phyloP scores from a whole-genome alignment of 2,797 vertebrate species.

The Acrocephalus scirpaceus region DNA sequence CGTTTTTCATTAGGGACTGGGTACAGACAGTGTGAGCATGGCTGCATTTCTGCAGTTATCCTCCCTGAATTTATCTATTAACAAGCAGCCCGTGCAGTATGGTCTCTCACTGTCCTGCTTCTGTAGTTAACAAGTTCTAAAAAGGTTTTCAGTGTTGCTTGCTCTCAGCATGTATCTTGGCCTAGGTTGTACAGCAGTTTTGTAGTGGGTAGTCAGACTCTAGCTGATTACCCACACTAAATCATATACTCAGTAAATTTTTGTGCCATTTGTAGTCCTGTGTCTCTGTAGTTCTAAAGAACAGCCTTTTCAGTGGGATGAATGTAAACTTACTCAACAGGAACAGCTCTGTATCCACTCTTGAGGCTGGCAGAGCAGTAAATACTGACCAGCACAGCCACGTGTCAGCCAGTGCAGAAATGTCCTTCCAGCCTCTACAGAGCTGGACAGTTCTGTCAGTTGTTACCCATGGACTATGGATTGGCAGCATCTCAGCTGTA shows the following conservation, averaged over 20 bases:
- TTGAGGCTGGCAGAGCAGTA: neutral
- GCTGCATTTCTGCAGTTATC: neutral
- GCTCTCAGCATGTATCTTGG: neutral
- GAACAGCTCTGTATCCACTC: slow-evolving; percentile 12
- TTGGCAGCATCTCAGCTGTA: neutral
- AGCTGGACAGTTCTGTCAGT: slow-evolving; percentile 50
- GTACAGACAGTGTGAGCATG: neutral
- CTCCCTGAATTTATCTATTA: neutral
- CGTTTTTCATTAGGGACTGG: neutral
- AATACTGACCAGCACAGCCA: slow-evolving; percentile 28
- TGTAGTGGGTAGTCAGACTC: neutral
- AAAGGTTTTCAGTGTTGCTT: neutral
- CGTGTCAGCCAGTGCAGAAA: slow-evolving; percentile 33
- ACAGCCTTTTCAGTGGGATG: slow-evolving; percentile 36
- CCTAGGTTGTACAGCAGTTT: neutral
- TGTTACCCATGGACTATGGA: neutral
- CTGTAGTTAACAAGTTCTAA: neutral
- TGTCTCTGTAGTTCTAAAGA: slow-evolving; percentile 10
- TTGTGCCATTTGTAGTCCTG: neutral
- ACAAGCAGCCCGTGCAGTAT: neutral
- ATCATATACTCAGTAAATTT: neutral
- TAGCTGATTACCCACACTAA: neutral
- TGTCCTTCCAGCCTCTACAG: neutral
- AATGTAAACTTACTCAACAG: slow-evolving; percentile 51
- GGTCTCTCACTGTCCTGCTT: neutral